Evolutionary conservation across 1,140 invertebrate species (phyloP).

Genomic region (Microvelia longipes): DNA sequence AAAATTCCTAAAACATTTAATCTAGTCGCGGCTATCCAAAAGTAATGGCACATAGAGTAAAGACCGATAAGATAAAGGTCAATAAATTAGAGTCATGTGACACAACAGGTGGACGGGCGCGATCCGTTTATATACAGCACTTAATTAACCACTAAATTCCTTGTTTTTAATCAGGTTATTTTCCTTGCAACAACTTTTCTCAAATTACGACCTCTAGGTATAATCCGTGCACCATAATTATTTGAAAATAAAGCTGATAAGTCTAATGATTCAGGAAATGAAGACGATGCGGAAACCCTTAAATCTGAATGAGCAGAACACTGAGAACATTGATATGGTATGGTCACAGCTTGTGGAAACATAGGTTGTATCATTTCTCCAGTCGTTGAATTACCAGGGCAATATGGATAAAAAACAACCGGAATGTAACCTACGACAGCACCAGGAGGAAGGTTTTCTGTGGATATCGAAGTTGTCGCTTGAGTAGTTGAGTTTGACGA

Average conservation of each 20-base stretch:
- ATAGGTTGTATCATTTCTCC: slow-evolving; percentile 33
- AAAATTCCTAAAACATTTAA: not conserved
- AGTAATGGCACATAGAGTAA: not conserved
- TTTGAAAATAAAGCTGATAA: not conserved
- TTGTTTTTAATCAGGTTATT: not conserved
- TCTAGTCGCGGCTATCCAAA: not conserved
- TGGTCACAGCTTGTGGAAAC: slow-evolving; percentile 38
- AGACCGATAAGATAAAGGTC: not conserved
- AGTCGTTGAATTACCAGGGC: slow-evolving; percentile 33
- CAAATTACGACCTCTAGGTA: not conserved
- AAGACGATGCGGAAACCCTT: not conserved
- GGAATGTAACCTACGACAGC: slow-evolving; percentile 40
- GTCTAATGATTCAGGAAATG: not conserved
- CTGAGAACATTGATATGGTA: slow-evolving; percentile 26
- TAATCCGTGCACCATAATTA: not conserved
- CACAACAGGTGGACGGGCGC: not conserved
- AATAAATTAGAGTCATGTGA: not conserved
- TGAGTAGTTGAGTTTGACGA: slow-evolving; percentile 27
- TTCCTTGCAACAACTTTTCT: not conserved
- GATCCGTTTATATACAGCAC: not conserved
- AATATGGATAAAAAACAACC: slow-evolving; percentile 41
- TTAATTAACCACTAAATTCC: not conserved
- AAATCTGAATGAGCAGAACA: slow-evolving; percentile 4
- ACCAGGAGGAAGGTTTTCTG: slow-evolving; percentile 26
- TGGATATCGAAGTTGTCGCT: not conserved